Conservation (phyloP, 2,797 vertebrate genomes). For the Parambassis ranga region DNA sequence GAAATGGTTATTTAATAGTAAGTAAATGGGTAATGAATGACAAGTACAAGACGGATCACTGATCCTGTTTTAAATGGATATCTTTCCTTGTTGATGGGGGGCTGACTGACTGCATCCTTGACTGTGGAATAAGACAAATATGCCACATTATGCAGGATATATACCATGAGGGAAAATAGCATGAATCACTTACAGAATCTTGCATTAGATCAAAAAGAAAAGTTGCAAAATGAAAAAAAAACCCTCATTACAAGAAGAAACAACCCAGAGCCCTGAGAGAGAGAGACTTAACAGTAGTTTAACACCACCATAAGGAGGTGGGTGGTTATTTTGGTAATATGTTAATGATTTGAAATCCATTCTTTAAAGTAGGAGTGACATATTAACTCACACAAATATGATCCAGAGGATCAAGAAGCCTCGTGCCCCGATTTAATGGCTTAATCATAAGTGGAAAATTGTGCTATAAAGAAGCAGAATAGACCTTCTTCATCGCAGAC, state of each 20-base stretch:
- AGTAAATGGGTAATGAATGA: not conserved
- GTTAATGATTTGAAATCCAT: conserved; percentile 20
- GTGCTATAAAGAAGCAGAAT: conserved; percentile 17
- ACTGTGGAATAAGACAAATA: conserved; percentile 37
- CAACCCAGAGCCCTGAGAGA: conserved; percentile 59
- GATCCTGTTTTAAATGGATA: conserved; percentile 1
- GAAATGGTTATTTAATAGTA: not conserved
- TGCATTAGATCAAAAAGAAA: conserved; percentile 17
- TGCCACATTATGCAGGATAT: conserved; percentile 3
- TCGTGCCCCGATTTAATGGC: conserved; percentile 28
- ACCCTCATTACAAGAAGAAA: conserved; percentile 25
- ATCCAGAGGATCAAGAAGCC: conserved; percentile 24
- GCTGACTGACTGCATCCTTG: not conserved
- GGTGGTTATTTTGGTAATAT: conserved; percentile 26
- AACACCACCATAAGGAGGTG: conserved; percentile 11
- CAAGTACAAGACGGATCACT: not conserved
- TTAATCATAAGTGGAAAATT: conserved; percentile 10
- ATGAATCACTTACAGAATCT: conserved; percentile 5
- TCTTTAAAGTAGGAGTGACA: conserved; percentile 19
- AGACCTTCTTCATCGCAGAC: not conserved
- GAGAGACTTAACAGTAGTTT: conserved; percentile 29
- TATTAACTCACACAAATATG: conserved; percentile 5
- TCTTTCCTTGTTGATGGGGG: not conserved
- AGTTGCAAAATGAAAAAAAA: not conserved
- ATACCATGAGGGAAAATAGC: conserved; percentile 18